Conservation (phyloP, 1,140 invertebrate species). For the Phenacoccus solenopsis region DNA sequence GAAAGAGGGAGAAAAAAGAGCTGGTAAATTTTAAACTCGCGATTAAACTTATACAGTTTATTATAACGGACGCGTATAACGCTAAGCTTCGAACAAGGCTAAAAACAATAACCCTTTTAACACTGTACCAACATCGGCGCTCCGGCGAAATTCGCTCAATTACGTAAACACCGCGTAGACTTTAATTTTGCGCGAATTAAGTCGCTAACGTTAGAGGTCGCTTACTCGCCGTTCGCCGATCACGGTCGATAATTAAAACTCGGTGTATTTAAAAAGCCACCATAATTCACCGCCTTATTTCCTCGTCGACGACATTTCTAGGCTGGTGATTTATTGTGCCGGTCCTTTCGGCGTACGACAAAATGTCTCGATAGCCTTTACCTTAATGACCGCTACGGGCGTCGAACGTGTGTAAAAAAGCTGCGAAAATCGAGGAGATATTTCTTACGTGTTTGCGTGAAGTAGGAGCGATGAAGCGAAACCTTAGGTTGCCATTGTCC, state of each 20-base stretch:
- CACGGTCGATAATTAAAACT: not conserved
- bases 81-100: not conserved
- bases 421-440: no score
- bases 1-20: not conserved
- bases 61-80: no score
- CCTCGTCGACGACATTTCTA: not conserved
- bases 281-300: not conserved
- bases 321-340: no score
- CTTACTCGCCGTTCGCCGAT: not conserved
- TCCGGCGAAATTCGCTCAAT: not conserved
- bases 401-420: no score
- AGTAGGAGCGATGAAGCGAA: no score
- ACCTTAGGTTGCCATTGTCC: no score
- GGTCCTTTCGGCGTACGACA: no score
- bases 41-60: not conserved
- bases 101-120: slow-evolving; percentile 3
- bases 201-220: not conserved
- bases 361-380: no score
- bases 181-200: not conserved
- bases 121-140: not conserved
- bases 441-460: no score
- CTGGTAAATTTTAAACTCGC: not conserved
- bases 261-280: not conserved
- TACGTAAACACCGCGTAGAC: no score
- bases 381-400: no score